Evolutionary conservation across 2,797 vertebrate genomes (phyloP).

Genomic region (Acanthurus leucopareius): DNA sequence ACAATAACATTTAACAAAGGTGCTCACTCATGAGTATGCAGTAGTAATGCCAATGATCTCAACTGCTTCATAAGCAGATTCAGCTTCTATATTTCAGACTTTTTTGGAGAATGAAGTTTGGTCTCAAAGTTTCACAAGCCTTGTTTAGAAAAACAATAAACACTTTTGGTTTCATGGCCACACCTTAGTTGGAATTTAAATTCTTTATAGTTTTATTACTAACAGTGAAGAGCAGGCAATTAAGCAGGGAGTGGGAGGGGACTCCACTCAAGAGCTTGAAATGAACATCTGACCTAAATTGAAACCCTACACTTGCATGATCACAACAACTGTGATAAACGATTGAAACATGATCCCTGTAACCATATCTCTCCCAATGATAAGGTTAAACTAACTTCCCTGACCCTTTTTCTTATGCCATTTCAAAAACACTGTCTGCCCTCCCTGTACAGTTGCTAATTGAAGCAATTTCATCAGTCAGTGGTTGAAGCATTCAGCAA

Average conservation of each 20-base stretch:
- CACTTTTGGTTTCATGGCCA: not conserved
- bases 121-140: not conserved
- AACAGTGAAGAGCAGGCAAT: not conserved
- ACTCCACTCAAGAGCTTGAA: not conserved
- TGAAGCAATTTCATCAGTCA: not conserved
- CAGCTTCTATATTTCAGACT: not conserved
- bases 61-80: not conserved
- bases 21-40: not conserved
- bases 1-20: not conserved
- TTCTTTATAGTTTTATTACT: not conserved
- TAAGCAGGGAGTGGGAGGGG: not conserved
- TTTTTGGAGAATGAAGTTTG: not conserved
- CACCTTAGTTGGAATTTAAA: not conserved
- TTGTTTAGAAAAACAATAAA: conserved; percentile 32
- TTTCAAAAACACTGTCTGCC: conserved; percentile 12
- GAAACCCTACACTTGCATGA: conserved; percentile 35
- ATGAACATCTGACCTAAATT: not conserved
- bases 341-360: conserved; percentile 37
- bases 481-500: not conserved
- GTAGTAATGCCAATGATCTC: not conserved
- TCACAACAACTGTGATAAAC: conserved; percentile 34
- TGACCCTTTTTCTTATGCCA: conserved; percentile 2
- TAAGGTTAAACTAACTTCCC: conserved; percentile 26
- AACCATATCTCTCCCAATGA: conserved; percentile 31
- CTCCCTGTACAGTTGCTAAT: not conserved